These are phyloP conservation scores for Cyprinodon brontotheroides DNA, from an alignment of 2,113 vertebrate species.

Conservation along the genomic window DNA sequence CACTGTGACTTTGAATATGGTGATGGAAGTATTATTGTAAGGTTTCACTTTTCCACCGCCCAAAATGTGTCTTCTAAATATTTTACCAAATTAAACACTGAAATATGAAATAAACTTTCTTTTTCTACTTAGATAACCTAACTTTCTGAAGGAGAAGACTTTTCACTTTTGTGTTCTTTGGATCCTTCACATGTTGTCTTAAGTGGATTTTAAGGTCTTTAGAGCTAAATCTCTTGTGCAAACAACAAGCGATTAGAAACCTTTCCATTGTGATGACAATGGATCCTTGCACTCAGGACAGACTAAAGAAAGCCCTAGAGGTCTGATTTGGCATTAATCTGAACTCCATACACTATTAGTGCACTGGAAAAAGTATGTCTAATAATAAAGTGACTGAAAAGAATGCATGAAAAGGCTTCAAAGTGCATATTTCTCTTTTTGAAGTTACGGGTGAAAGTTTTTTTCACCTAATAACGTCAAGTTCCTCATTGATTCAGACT, in stretches of 20 bases:
- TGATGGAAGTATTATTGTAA: neutral
- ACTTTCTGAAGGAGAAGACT: neutral
- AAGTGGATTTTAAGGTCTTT: constrained; percentile 23
- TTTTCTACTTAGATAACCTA: neutral
- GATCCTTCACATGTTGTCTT: constrained; percentile 1
- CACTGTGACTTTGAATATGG: neutral
- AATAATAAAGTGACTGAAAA: neutral
- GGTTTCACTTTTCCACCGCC: neutral
- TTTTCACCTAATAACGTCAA: constrained; percentile 16
- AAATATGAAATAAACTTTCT: neutral
- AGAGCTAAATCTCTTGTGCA: constrained; percentile 47
- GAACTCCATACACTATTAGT: neutral
- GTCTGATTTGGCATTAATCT: constrained; percentile 13
- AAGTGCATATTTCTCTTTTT: constrained; percentile 11
- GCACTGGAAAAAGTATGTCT: neutral
- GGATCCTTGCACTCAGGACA: constrained; percentile 30
- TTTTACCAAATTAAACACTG: neutral
- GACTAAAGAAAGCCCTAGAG: constrained; percentile 48
- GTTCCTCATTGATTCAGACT: constrained; percentile 11
- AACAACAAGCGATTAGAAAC: constrained; percentile 34
- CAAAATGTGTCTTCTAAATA: neutral
- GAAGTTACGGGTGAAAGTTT: neutral
- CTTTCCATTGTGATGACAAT: constrained; percentile 24
- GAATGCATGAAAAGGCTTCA: neutral
- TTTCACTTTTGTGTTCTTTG: neutral